These are phyloP conservation scores for Petrosia ficiformis DNA, from an alignment of 37 sponge, comb jelly and placozoan species.

Conservation along the genomic window DNA sequence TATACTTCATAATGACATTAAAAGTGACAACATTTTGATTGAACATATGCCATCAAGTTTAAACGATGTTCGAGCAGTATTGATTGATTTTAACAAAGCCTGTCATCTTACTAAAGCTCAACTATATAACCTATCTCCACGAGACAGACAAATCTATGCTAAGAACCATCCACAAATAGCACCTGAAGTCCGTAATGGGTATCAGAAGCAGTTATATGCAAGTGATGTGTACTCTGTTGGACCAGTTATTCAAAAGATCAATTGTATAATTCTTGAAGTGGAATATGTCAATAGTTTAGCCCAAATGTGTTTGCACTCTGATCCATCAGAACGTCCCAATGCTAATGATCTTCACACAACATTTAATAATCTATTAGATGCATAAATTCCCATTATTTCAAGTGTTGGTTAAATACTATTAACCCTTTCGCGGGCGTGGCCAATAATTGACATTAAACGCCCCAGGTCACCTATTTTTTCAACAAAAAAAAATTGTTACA, in stretches of 20 bases:
- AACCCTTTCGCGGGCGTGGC: no score
- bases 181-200: conserved; percentile 26
- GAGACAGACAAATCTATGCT: conserved; percentile 7
- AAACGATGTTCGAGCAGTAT: neutral
- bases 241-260: neutral
- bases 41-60: neutral
- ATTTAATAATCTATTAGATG: no score
- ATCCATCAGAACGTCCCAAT: no score
- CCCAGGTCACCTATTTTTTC: no score
- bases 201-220: neutral
- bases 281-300: no score
- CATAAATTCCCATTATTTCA: no score
- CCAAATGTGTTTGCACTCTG: no score
- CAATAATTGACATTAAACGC: no score
- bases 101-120: neutral
- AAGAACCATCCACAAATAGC: conserved; percentile 17
- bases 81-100: conserved; percentile 30
- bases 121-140: neutral
- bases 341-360: no score
- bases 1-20: conserved; percentile 5
- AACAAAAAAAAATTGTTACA: no score
- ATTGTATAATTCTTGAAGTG: neutral
- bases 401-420: no score
- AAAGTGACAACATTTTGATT: neutral
- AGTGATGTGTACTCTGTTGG: conserved; percentile 21